Evolutionary conservation across 2,888 invertebrate species (phyloP), one percentile per base, ranked within the genome.

Genomic region (Noctua janthina): DNA sequence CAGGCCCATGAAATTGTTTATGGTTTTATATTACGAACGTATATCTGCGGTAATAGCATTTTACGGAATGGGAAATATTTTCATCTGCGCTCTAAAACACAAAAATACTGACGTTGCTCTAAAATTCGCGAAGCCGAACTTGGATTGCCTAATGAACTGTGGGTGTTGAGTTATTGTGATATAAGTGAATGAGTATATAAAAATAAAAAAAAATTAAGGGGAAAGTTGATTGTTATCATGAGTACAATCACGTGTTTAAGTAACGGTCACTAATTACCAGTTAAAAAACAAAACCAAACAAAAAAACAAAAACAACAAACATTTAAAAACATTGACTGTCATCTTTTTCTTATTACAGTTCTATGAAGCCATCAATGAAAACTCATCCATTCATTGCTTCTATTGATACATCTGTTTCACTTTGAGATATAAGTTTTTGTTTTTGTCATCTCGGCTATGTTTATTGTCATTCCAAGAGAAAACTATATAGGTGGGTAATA

Each of bases 401-500:
- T 46, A 43, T 66, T 49, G 29, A 51, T 29, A 71, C 29, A 39
- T 62, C 29, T 80, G 20, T 54, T 81, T 59, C 39, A 29, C 54
- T 49, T 70, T 20, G 67, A 29, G n/a, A 51, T 35, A 43, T 20
- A 35, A 62, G 11, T 66, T 70, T 74, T 79, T 84, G 64, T 74
- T 84, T 29, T 70, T 81, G 54, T 71, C 73, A 67, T 74, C 70
- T 74, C 46, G 56, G 66, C n/a, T 72, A 71, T 85, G 77, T 73
- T 62, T 86, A 81, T 84, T 82, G 54, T 72, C 72, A 72, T 74
- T 74, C 59, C 43, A 29, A 70, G 51, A 81, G n/a, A 51, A 78
- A 43, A 80, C 39, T 62, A 69, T 3, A 29, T 29, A 6, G 0
- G 23, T 39, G 17, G 6, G 35, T 49, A 43, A 56, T 43, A 70